Conservation (phyloP, 1,140 invertebrate species). For the Plodia interpunctella region DNA sequence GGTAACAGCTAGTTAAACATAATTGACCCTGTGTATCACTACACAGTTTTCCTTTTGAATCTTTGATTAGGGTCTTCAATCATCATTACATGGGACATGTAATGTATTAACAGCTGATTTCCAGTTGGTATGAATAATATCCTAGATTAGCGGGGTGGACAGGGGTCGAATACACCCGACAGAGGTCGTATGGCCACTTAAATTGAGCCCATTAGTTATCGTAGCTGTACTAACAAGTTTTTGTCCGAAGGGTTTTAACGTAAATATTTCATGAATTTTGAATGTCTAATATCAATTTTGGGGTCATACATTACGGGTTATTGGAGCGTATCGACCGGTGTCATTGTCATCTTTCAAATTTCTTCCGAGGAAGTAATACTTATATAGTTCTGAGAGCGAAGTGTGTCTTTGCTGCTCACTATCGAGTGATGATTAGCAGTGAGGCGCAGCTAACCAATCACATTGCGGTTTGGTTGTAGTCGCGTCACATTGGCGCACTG, state of each 20-base stretch:
- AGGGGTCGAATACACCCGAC: neutral
- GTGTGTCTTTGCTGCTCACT: too few relatives aligned
- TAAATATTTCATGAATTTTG: too few relatives aligned
- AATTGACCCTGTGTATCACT: neutral
- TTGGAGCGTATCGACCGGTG: too few relatives aligned
- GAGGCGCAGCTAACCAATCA: too few relatives aligned
- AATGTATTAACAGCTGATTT: slow-evolving; percentile 12
- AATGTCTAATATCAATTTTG: too few relatives aligned
- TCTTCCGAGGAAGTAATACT: too few relatives aligned
- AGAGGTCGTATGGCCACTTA: neutral
- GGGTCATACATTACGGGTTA: too few relatives aligned
- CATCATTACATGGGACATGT: neutral
- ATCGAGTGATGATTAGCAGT: too few relatives aligned
- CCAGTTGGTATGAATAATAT: slow-evolving; percentile 2
- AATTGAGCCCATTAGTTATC: neutral
- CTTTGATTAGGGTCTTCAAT: neutral
- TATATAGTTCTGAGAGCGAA: too few relatives aligned
- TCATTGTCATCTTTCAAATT: too few relatives aligned
- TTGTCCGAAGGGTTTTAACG: neutral
- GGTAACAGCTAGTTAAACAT: neutral
- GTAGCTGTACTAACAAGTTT: neutral
- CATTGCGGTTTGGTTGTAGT: too few relatives aligned
- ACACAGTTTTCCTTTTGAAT: slow-evolving; percentile 1
- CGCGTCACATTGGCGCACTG: too few relatives aligned
- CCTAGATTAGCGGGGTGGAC: slow-evolving; percentile 1